Conservation (phyloP, 2,888 invertebrate species). For the Laspeyria flexula region DNA sequence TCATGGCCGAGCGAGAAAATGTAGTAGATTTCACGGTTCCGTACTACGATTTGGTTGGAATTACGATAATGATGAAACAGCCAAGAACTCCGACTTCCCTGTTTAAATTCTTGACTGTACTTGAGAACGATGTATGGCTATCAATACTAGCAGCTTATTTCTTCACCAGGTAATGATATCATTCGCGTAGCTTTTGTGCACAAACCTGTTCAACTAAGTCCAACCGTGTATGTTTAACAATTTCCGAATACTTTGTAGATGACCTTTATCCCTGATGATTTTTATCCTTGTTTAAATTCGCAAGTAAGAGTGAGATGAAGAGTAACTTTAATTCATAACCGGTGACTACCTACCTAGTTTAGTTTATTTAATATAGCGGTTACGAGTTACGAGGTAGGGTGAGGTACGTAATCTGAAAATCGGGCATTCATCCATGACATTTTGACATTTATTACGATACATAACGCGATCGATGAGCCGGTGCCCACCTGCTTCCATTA, state of each 20-base stretch:
- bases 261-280: too few relatives aligned
- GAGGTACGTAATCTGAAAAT: conserved; percentile 34
- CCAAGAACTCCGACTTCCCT: conserved; percentile 95
- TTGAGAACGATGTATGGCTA: conserved; percentile 98
- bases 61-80: conserved; percentile 97
- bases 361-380: conserved; percentile 14
- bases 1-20: conserved; percentile 98
- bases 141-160: conserved; percentile 98
- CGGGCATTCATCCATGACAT: conserved; percentile 49
- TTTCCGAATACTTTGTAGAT: conserved; percentile 53
- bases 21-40: conserved; percentile 99
- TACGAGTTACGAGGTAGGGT: conserved; percentile 21
- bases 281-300: conserved; percentile 38
- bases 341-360: too few relatives aligned
- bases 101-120: conserved; percentile 98
- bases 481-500: conserved; percentile 65
- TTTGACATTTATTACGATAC: conserved; percentile 53
- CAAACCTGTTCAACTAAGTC: conserved; percentile 48
- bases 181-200: conserved; percentile 36
- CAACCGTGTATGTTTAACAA: conserved; percentile 34
- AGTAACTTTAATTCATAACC: conserved; percentile 23
- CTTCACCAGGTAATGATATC: conserved; percentile 91
- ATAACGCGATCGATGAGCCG: conserved; percentile 56
- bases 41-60: conserved; percentile 98
- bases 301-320: conserved; percentile 21